phyloP scores from a whole-genome alignment of 1,140 invertebrate genomes.

The Hylaeus volcanicus region DNA sequence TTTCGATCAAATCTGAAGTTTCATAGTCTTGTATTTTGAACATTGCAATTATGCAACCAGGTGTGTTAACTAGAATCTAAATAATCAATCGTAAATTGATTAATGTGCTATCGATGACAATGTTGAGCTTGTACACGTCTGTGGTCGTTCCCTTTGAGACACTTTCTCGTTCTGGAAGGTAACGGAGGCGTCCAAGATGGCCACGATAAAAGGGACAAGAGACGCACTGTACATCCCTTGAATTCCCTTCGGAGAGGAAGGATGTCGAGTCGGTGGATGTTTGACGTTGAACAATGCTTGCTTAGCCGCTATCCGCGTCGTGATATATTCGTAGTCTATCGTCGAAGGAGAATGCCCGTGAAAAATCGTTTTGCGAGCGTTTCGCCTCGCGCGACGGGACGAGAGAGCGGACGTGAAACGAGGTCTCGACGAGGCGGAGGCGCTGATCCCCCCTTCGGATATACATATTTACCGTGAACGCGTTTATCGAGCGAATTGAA shows the following conservation, averaged over 20 bases:
- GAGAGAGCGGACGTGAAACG: constrained; percentile 14
- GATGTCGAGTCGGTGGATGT: constrained; percentile 13
- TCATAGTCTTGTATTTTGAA: too few relatives aligned
- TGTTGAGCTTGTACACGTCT: too few relatives aligned
- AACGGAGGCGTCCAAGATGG: not conserved
- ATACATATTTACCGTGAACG: constrained; percentile 40
- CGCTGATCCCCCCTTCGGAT: not conserved
- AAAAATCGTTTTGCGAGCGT: constrained; percentile 41
- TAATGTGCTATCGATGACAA: too few relatives aligned
- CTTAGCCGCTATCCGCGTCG: constrained; percentile 14
- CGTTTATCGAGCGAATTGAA: constrained; percentile 42
- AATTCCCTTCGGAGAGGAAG: not conserved
- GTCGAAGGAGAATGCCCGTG: constrained; percentile 31
- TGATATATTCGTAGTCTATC: constrained; percentile 50
- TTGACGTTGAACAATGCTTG: constrained; percentile 56
- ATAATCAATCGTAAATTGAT: too few relatives aligned
- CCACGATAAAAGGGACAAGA: not conserved
- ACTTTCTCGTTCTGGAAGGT: not conserved
- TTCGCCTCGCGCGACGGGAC: constrained; percentile 19
- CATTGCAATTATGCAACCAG: too few relatives aligned
- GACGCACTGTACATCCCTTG: not conserved
- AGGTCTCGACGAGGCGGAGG: constrained; percentile 9
- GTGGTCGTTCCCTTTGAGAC: not conserved
- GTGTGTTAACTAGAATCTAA: too few relatives aligned
- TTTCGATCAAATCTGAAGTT: too few relatives aligned